Conservation (phyloP, 2,113 vertebrate species). For the Calyptomena viridis region DNA sequence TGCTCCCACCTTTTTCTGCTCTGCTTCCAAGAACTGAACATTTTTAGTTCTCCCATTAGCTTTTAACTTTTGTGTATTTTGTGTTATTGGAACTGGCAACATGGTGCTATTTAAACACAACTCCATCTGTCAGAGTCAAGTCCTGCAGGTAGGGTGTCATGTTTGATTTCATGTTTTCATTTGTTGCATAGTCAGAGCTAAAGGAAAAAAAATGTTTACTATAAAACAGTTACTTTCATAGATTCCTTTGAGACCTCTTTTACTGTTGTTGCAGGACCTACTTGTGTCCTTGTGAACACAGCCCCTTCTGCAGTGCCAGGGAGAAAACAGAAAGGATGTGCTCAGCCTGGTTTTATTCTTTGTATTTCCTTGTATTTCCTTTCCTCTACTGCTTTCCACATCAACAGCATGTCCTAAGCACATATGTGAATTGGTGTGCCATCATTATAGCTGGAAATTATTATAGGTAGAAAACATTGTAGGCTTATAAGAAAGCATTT, state of each 20-base stretch:
- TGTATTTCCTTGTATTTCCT: background rate
- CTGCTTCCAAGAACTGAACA: slow-evolving; percentile 27
- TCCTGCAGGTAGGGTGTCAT: slow-evolving; percentile 69
- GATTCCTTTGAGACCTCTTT: slow-evolving; percentile 18
- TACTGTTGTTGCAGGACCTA: background rate
- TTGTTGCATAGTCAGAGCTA: slow-evolving; percentile 59
- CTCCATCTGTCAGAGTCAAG: slow-evolving; percentile 73
- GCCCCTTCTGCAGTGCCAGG: background rate
- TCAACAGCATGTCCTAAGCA: background rate
- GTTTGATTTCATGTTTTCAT: slow-evolving; percentile 74
- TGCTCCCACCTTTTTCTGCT: slow-evolving; percentile 4
- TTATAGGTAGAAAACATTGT: background rate
- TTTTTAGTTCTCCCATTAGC: slow-evolving; percentile 45
- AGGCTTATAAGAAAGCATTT: background rate
- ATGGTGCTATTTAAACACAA: slow-evolving; percentile 49
- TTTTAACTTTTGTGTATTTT: slow-evolving; percentile 54
- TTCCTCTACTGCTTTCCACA: background rate
- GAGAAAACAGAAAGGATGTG: background rate
- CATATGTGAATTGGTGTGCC: background rate
- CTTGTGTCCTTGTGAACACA: background rate
- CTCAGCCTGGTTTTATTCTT: background rate
- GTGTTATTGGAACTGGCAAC: slow-evolving; percentile 72
- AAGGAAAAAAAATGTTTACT: background rate
- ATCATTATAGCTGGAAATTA: background rate
- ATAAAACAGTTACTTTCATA: slow-evolving; percentile 31